Conservation (phyloP, 2,888 invertebrate genomes). For the Scaptomyza flava region DNA sequence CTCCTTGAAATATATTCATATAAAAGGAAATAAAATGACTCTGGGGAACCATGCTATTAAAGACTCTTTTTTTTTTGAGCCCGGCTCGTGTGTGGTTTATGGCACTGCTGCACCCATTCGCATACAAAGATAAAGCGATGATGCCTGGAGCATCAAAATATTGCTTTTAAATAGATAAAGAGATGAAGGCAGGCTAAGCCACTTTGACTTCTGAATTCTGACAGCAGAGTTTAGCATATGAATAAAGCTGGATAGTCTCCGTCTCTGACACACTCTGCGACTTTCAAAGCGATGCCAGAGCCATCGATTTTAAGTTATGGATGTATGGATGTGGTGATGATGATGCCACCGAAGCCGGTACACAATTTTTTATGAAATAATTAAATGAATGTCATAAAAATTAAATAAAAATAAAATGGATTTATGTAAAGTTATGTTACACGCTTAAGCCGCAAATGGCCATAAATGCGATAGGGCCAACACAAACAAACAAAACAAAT, state of each 20-base stretch:
- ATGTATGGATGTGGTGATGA: slow-evolving; percentile 21
- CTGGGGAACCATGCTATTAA: slow-evolving; percentile 52
- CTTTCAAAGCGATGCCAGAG: slow-evolving; percentile 57
- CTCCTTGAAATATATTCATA: slow-evolving; percentile 62
- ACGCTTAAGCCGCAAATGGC: slow-evolving; percentile 52
- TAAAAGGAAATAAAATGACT: slow-evolving; percentile 32
- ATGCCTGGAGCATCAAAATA: slow-evolving; percentile 51
- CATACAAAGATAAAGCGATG: slow-evolving; percentile 62
- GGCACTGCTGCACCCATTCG: slow-evolving; percentile 65
- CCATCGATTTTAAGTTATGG: slow-evolving; percentile 14
- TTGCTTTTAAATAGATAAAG: slow-evolving; percentile 62
- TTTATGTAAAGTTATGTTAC: slow-evolving; percentile 77
- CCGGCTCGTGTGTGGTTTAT: slow-evolving; percentile 44
- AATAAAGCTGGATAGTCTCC: slow-evolving; percentile 44
- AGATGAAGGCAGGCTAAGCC: slow-evolving; percentile 45
- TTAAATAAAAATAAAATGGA: slow-evolving; percentile 55
- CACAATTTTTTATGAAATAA: slow-evolving; percentile 40
- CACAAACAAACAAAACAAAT: slow-evolving; percentile 52
- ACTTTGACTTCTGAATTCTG: slow-evolving; percentile 71
- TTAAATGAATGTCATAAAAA: slow-evolving; percentile 70
- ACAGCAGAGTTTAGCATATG: slow-evolving; percentile 65
- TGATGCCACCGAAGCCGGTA: slow-evolving; percentile 57
- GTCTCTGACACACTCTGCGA: slow-evolving; percentile 21
- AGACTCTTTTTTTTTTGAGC: slow-evolving; percentile 31
- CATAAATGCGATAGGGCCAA: slow-evolving; percentile 40